phyloP scores from a whole-genome alignment of 1,140 invertebrate species.

The Drosophila pandora region DNA sequence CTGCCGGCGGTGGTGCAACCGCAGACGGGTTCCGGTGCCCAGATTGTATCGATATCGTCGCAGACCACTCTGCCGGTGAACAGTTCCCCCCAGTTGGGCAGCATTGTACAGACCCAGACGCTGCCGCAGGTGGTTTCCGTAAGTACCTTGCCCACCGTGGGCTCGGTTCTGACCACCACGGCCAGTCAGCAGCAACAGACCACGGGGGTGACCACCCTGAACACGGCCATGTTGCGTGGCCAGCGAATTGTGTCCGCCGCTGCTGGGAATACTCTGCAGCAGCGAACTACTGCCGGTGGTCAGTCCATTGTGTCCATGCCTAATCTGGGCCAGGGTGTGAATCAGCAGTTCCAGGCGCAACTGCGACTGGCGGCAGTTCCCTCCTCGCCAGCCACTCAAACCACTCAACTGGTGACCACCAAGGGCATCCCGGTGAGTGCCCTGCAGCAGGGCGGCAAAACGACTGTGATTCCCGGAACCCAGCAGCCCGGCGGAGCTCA shows the following conservation, averaged over 20 bases:
- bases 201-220: slow-evolving; percentile 82
- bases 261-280: slow-evolving; percentile 76
- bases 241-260: slow-evolving; percentile 84
- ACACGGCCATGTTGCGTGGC: slow-evolving; percentile 82
- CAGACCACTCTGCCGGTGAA: slow-evolving; percentile 74
- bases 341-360: slow-evolving; percentile 84
- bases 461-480: slow-evolving; percentile 84
- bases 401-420: slow-evolving; percentile 80
- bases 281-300: slow-evolving; percentile 75
- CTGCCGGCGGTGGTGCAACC: slow-evolving; percentile 69
- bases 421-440: slow-evolving; percentile 83
- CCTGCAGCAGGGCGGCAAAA: slow-evolving; percentile 82
- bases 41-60: slow-evolving; percentile 82
- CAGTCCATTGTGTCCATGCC: slow-evolving; percentile 84
- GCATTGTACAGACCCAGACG: slow-evolving; percentile 80
- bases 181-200: slow-evolving; percentile 72
- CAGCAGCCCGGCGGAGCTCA: slow-evolving; percentile 83
- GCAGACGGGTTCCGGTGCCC: slow-evolving; percentile 60
- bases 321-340: slow-evolving; percentile 75
- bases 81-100: slow-evolving; percentile 69
- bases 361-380: slow-evolving; percentile 83
- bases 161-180: slow-evolving; percentile 76
- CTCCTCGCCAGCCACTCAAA: slow-evolving; percentile 80
- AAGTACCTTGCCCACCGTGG: slow-evolving; percentile 70
- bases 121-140: slow-evolving; percentile 81